Conservation (phyloP, 92 coral and sea anemone species). For the Nematostella vectensis region DNA sequence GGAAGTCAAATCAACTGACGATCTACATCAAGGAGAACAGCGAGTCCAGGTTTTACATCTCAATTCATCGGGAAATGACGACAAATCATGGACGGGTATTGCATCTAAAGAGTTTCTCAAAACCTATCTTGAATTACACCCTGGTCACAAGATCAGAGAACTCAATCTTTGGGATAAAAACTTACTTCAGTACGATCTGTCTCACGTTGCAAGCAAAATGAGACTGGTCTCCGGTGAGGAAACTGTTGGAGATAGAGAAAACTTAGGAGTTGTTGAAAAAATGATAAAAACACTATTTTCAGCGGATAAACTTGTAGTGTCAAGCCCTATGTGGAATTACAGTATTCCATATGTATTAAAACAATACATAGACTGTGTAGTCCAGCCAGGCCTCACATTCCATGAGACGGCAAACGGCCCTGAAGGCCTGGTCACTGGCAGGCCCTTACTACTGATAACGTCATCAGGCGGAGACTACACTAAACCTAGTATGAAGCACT, state of each 20-base stretch:
- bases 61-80: constrained; percentile 89
- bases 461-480: constrained; percentile 91
- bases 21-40: constrained; percentile 35
- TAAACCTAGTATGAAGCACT: constrained; percentile 43
- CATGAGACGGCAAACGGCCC: constrained; percentile 71
- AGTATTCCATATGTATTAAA: constrained; percentile 92
- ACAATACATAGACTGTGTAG: constrained; percentile 96
- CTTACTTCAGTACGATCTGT: constrained; percentile 67
- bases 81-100: constrained; percentile 79
- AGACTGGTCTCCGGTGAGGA: constrained; percentile 73
- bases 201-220: constrained; percentile 97
- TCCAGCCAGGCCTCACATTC: constrained; percentile 93
- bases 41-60: constrained; percentile 71
- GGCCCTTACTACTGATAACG: constrained; percentile 76
- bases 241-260: constrained; percentile 50
- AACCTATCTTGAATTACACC: constrained; percentile 48
- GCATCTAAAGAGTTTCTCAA: constrained; percentile 65
- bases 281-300: constrained; percentile 79
- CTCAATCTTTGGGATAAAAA: constrained; percentile 88
- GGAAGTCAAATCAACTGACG: constrained; percentile 66
- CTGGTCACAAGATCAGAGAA: constrained; percentile 54
- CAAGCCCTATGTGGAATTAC: constrained; percentile 98
- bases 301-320: constrained; percentile 81
- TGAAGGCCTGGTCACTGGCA: constrained; percentile 72
- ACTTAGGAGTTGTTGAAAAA: constrained; percentile 61